Base-by-base conservation (phyloP, 2,888 invertebrate species). In the Isoperla grammatica region DNA sequence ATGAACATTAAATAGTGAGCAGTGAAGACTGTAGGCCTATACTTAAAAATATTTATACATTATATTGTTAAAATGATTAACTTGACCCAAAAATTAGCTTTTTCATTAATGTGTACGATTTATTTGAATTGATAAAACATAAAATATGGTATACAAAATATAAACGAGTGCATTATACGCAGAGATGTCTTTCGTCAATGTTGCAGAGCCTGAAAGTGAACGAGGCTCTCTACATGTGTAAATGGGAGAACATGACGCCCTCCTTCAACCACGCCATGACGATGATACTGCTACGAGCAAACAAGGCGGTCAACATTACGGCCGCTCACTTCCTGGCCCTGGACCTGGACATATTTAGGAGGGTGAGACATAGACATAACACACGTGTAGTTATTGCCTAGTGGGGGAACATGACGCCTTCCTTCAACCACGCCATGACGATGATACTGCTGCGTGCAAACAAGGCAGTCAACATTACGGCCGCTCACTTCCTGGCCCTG, bases 151-250 rank as follows among this genome's bases (percentile, higher is more conserved):
- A n/a, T n/a, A n/a, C n/a, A n/a, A n/a, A n/a, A n/a, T n/a, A n/a
- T n/a, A n/a, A n/a, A n/a, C n/a, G n/a, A n/a, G n/a, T n/a, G n/a
- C n/a, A n/a, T n/a, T n/a, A n/a, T n/a, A n/a, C n/a, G n/a, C n/a
- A n/a, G n/a, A n/a, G n/a, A n/a, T n/a, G n/a, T n/a, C n/a, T n/a
- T n/a, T 37, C 12, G 11, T 11, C 12, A 37, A 9, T 22, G 9
- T 48, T 48, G 4, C 19, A 48, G 48, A 48, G 48, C 48, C 4
- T 23, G 22, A 48, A 48, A 23, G 48, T 48, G 22, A 48, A 19
- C 19, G 48, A 48, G 22, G 48, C 48, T 15, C 23, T 48, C 8
- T 20, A 20, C 22, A 20, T 20, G 5, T 20, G 48, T 20, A 23
- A 48, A 12, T 48, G 48, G 48, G 23, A 22, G 22, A 6, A 4